Percentiles rank a stretch among this genome's conserved stretches.
These are phyloP conservation scores for Hypsopygia costalis DNA, from an alignment of 2,888 invertebrate genomes.

Conservation along the genomic window DNA sequence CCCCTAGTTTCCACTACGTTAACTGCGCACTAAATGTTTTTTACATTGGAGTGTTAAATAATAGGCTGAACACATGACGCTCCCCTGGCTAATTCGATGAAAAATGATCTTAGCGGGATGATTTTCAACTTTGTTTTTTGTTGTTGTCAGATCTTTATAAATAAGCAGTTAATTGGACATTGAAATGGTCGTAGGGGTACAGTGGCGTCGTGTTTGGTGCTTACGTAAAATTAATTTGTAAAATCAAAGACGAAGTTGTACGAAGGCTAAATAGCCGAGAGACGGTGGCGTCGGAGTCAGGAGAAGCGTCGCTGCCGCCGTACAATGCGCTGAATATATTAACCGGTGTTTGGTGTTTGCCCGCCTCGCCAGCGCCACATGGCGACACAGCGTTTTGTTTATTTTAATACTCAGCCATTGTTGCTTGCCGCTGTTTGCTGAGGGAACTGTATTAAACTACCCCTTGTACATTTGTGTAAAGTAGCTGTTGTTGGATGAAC, in stretches of 20 bases:
- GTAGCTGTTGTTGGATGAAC: constrained; percentile 21
- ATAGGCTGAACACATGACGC: constrained; percentile 38
- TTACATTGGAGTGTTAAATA: constrained; percentile 41
- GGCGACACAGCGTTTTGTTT: constrained; percentile 66
- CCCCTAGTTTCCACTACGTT: constrained; percentile 46
- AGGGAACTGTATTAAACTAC: constrained; percentile 65
- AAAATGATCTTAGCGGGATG: constrained; percentile 29
- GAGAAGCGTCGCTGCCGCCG: constrained; percentile 20
- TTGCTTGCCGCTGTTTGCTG: constrained; percentile 63
- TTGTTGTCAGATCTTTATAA: constrained; percentile 14
- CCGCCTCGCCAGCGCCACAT: constrained; percentile 63
- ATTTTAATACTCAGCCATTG: constrained; percentile 78
- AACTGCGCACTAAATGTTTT: constrained; percentile 32
- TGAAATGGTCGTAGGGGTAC: too few relatives aligned
- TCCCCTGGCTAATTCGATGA: constrained; percentile 44
- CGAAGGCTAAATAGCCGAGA: constrained; percentile 12
- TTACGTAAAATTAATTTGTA: too few relatives aligned
- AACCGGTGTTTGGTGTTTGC: constrained; percentile 62
- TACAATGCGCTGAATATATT: constrained; percentile 67
- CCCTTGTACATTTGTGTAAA: constrained; percentile 54
- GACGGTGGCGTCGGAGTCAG: constrained; percentile 6
- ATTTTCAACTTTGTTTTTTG: constrained; percentile 17
- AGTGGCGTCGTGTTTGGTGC: too few relatives aligned
- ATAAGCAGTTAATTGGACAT: constrained; percentile 19
- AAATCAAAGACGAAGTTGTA: too few relatives aligned